Evolutionary conservation across 2,888 invertebrate genomes (phyloP), one percentile per base, ranked within the genome.

Genomic region (Sinotaia quadrata): DNA sequence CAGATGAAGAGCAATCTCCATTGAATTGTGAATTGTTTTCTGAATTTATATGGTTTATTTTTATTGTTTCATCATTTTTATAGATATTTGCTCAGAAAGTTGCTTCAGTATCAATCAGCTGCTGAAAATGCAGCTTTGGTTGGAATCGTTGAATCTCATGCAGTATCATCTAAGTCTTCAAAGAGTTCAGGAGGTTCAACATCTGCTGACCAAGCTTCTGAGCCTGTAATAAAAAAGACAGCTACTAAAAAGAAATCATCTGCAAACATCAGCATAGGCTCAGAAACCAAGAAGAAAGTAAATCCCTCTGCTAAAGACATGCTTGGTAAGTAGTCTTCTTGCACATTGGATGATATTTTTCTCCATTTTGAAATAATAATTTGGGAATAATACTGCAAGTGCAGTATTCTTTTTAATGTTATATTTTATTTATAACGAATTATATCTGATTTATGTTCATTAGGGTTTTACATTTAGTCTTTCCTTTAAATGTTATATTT

Each of bases 11-110:
- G n/a, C n/a, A n/a, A n/a, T n/a, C n/a, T n/a, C n/a, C n/a, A n/a
- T n/a, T n/a, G n/a, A n/a, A n/a, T n/a, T n/a, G n/a, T n/a, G n/a
- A n/a, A n/a, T n/a, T n/a, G n/a, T n/a, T n/a, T n/a, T n/a, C n/a
- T n/a, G n/a, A n/a, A n/a, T n/a, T n/a, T n/a, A n/a, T n/a, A n/a
- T n/a, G n/a, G n/a, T n/a, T n/a, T n/a, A n/a, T n/a, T n/a, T n/a
- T n/a, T n/a, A n/a, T 5, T 57, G 31, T 52, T 34, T 36, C 18
- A n/a, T 37, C 15, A 2, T 51, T 59, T 27, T 72, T 76, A 7
- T 69, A 85, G 94, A 76, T 95, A 93, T 88, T 89, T 96, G 52
- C 89, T 95, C 34, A 91, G 92, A 75, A 94, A 94, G 86, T 88
- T 95, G 27, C 78, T 87, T 36, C 87, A 88, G 67, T 84, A 84